A percentile compares a stretch with the other conserved stretches of the same genome.
phyloP scores from a whole-genome alignment of 2,888 invertebrate species.

The Agonum fuliginosum region DNA sequence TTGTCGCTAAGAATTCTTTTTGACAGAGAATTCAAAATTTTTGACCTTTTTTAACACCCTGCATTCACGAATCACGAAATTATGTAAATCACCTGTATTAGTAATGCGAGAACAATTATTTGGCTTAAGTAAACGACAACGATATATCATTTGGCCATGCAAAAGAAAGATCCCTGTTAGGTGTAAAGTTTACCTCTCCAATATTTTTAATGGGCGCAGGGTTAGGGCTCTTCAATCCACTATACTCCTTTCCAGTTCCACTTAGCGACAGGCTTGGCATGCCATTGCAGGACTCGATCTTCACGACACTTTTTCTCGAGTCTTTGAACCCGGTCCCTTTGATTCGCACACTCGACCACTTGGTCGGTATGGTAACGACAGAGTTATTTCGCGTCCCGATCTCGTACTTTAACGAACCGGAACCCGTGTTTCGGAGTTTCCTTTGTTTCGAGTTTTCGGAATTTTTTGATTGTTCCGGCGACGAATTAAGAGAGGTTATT shows the following conservation, averaged over 20 bases:
- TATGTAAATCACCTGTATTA: too few relatives aligned
- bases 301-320: conserved; percentile 78
- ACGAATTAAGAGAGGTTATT: conserved; percentile 68
- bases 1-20: too few relatives aligned
- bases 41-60: too few relatives aligned
- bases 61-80: too few relatives aligned
- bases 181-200: conserved; percentile 70
- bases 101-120: too few relatives aligned
- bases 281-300: conserved; percentile 80
- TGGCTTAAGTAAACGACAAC: too few relatives aligned
- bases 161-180: too few relatives aligned
- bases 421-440: conserved; percentile 62
- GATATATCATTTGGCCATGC: too few relatives aligned
- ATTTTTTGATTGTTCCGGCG: conserved; percentile 64
- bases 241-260: conserved; percentile 35
- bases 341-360: conserved; percentile 80
- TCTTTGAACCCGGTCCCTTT: conserved; percentile 79
- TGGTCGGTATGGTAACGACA: conserved; percentile 72
- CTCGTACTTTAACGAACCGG: conserved; percentile 70
- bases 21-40: too few relatives aligned
- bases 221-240: conserved; percentile 47
- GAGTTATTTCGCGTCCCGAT: conserved; percentile 69
- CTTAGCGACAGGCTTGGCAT: conserved; percentile 63
- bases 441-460: conserved; percentile 47
- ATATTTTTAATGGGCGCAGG: conserved; percentile 68